Evolutionary conservation across 2,888 invertebrate species (phyloP), one percentile per base, ranked within the genome.

Genomic region (Chloroclystis v-ata): DNA sequence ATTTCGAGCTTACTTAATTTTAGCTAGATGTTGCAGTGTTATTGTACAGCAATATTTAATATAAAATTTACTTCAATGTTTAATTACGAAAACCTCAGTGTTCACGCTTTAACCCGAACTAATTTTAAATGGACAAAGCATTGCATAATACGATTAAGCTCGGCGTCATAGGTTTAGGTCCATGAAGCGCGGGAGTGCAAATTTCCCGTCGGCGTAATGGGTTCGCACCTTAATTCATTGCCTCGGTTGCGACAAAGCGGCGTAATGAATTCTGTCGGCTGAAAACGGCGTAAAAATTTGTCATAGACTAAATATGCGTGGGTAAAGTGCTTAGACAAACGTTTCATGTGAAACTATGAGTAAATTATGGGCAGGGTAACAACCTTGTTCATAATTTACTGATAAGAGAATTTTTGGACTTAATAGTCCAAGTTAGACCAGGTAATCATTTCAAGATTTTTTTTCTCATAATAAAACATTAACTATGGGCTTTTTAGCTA

Each of bases 161-260:
- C 38, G 41, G 37, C 38, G 32, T 39, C 26, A 35, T n/a, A 25
- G 14, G 13, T 43, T 28, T 37, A 46, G 25, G 37, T 29, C 39
- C 43, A 33, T 38, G 30, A 40, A 37, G 28, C 49, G 43, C 29
- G 49, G 16, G 49, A 64, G 67, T 71, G 76, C 74, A 76, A 79
- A 79, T 79, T 78, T 78, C 78, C 78, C 76, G 78, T 71, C 77
- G 73, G 59, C 53, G 64, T 78, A 78, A 79, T 76, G 75, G 67
- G 66, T 57, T 57, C 62, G 62, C 62, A 66, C 70, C 75, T 73
- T 75, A 77, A 78, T 78, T 79, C 78, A 78, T 72, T 72, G 63
- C 72, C 75, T 67, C 65, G 62, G 62, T 56, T 56, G 69, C 67
- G 67, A 69, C 71, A 65, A 69, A 62, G 60, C 59, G 61, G 16